A percentile compares a stretch with the other conserved stretches of the same genome.
Conservation (phyloP, 2,113 vertebrate species). For the Axis porcinus region DNA sequence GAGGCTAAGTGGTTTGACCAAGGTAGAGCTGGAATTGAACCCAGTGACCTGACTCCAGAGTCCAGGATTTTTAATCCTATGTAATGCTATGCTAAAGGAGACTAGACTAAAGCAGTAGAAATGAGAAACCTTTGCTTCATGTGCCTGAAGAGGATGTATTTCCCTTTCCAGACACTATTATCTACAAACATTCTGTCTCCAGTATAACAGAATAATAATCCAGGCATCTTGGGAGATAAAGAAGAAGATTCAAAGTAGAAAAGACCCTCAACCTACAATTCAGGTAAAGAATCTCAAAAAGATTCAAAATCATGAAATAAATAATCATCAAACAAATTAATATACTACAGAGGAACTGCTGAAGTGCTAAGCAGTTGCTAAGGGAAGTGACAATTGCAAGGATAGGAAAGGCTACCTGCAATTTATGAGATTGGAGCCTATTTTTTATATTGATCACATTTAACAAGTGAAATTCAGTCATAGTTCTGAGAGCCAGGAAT, state of each 20-base stretch:
- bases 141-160: not conserved
- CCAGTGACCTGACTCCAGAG: not conserved
- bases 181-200: not conserved
- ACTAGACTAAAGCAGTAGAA: not conserved
- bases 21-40: not conserved
- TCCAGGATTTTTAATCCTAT: not conserved
- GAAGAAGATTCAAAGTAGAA: not conserved
- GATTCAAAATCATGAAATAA: not conserved
- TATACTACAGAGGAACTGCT: not conserved
- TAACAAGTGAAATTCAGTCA: not conserved
- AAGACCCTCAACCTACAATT: not conserved
- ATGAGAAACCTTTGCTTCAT: not conserved
- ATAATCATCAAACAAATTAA: not conserved
- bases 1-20: not conserved
- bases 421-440: not conserved
- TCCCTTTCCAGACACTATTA: not conserved
- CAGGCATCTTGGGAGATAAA: not conserved
- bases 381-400: not conserved
- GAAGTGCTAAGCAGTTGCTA: not conserved
- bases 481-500: not conserved
- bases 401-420: not conserved
- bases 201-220: not conserved
- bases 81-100: not conserved
- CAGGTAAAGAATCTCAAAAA: not conserved
- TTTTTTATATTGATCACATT: not conserved